These are phyloP conservation scores for Dichetophora obliterata DNA, from an alignment of 2,888 invertebrate genomes.

Conservation along the genomic window DNA sequence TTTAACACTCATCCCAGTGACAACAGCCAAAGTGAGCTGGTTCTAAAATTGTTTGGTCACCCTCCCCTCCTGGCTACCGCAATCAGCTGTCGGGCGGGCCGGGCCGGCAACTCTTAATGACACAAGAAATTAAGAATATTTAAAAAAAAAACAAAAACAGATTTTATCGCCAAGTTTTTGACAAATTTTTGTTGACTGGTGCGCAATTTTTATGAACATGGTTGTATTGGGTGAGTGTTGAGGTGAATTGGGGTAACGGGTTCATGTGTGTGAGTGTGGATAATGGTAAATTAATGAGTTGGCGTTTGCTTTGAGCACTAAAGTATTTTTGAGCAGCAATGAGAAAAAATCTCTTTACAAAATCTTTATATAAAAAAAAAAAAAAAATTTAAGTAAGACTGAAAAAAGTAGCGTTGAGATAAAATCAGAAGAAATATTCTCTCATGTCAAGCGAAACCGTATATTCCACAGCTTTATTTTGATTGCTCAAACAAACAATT, in stretches of 20 bases:
- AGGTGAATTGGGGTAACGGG: neutral
- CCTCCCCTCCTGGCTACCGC: neutral
- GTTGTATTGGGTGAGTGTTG: neutral
- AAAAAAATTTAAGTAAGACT: neutral
- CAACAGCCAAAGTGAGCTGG: slow-evolving; percentile 5
- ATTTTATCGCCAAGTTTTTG: slow-evolving; percentile 50
- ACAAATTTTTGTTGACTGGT: slow-evolving; percentile 54
- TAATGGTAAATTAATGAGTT: slow-evolving; percentile 51
- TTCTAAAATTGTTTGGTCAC: slow-evolving; percentile 8
- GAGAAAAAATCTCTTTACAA: no score
- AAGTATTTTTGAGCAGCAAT: neutral
- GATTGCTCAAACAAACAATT: neutral
- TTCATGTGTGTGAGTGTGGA: slow-evolving; percentile 26
- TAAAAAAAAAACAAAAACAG: slow-evolving; percentile 49
- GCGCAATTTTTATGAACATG: slow-evolving; percentile 45
- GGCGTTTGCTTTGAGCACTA: slow-evolving; percentile 10
- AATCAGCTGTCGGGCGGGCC: neutral
- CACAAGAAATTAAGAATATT: slow-evolving; percentile 54
- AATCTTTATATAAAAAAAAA: neutral
- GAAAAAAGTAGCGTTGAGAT: neutral
- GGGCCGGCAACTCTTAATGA: slow-evolving; percentile 50
- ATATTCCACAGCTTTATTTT: neutral
- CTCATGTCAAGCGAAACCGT: neutral
- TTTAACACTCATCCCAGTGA: slow-evolving; percentile 50
- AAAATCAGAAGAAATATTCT: neutral